Evolutionary conservation across 2,113 vertebrate genomes (phyloP).

Genomic region (Elgaria multicarinata): DNA sequence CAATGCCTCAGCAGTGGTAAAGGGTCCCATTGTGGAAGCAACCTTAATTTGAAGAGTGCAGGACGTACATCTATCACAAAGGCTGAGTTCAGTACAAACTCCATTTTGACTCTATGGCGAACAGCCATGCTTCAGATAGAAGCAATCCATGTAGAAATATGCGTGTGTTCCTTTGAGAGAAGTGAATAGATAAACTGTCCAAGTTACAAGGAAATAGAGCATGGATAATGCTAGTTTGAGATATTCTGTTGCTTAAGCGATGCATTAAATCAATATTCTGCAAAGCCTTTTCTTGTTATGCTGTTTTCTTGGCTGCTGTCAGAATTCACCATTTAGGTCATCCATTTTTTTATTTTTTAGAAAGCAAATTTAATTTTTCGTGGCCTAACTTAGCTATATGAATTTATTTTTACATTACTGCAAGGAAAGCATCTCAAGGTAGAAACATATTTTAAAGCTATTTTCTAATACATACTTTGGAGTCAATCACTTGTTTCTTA

Average conservation of each 20-base stretch:
- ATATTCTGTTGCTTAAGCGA: constrained; percentile 87
- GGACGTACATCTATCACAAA: constrained; percentile 39
- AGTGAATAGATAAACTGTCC: constrained; percentile 83
- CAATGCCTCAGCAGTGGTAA: background rate
- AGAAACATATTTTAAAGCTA: constrained; percentile 3
- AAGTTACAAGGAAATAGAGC: constrained; percentile 92
- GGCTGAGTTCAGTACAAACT: constrained; percentile 42
- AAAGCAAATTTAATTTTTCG: constrained; percentile 73
- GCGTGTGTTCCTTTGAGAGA: constrained; percentile 76
- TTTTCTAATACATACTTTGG: constrained; percentile 28
- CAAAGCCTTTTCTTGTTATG: constrained; percentile 90
- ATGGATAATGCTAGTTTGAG: constrained; percentile 86
- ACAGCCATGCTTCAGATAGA: constrained; percentile 62
- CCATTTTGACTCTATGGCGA: constrained; percentile 54
- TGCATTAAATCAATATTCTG: constrained; percentile 95
- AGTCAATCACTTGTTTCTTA: constrained; percentile 1
- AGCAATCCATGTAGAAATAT: constrained; percentile 77
- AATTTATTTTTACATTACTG: constrained; percentile 31
- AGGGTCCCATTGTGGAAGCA: background rate
- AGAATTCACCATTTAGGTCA: constrained; percentile 85
- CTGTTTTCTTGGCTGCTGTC: constrained; percentile 90
- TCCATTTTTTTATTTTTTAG: constrained; percentile 84
- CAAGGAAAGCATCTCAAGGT: constrained; percentile 40
- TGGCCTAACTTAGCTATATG: constrained; percentile 69
- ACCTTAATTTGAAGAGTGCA: constrained; percentile 30